Percentiles rank a stretch among this genome's conserved stretches.
Conservation (phyloP, 2,888 invertebrate species). For the Matsumyia berberina region DNA sequence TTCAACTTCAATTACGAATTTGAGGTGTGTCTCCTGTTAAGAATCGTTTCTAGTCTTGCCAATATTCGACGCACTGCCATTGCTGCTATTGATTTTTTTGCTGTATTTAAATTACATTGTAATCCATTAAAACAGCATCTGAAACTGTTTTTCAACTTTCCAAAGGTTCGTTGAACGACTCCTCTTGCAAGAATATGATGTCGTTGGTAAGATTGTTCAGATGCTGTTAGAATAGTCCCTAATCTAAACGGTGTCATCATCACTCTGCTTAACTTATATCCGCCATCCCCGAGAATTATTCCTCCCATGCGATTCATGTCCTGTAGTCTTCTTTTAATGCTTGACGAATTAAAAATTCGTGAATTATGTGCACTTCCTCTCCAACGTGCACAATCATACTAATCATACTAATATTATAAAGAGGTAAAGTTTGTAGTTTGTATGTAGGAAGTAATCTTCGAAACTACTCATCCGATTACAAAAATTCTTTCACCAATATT, state of each 20-base stretch:
- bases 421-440: too few species aligned
- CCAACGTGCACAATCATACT: slow-evolving; percentile 31
- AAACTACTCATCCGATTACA: too few species aligned
- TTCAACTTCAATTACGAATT: slow-evolving; percentile 10
- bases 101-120: background rate
- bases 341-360: slow-evolving; percentile 3
- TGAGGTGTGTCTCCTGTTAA: background rate
- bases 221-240: background rate
- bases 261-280: background rate
- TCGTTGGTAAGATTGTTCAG: slow-evolving; percentile 8
- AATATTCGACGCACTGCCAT: background rate
- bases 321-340: slow-evolving; percentile 6
- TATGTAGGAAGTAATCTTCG: too few species aligned
- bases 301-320: slow-evolving; percentile 2
- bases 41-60: background rate
- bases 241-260: slow-evolving; percentile 18
- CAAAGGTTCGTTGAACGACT: slow-evolving; percentile 10
- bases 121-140: slow-evolving; percentile 16
- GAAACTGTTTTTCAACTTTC: slow-evolving; percentile 11
- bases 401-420: too few species aligned
- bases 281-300: slow-evolving; percentile 14
- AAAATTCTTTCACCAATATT: too few species aligned
- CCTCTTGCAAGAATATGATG: slow-evolving; percentile 18
- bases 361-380: slow-evolving; percentile 23
- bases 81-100: background rate